Evolutionary conservation across 2,113 vertebrate species (phyloP).

Genomic region (Heliornis fulica): DNA sequence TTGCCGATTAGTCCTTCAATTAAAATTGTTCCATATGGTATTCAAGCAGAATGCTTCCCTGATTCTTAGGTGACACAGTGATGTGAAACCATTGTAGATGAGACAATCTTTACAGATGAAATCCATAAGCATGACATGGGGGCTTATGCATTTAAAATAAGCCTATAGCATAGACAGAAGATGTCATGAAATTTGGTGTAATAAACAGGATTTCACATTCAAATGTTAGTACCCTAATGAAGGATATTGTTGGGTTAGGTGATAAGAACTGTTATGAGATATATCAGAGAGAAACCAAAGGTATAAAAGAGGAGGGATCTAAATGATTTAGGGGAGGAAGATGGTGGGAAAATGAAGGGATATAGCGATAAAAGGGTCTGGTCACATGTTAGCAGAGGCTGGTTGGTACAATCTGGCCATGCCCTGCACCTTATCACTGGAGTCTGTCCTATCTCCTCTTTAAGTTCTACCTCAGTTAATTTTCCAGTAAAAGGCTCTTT

Average conservation of each 20-base stretch:
- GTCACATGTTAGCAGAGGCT: fast-evolving
- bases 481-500: neutral
- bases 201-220: neutral
- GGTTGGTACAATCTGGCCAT: neutral
- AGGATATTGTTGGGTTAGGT: neutral
- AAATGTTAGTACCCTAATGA: neutral
- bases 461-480: neutral
- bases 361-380: neutral
- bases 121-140: neutral
- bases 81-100: neutral
- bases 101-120: neutral
- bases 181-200: neutral
- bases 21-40: neutral
- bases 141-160: neutral
- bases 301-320: neutral
- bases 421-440: neutral
- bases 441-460: neutral
- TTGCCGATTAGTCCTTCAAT: neutral
- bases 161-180: neutral
- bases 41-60: neutral
- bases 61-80: neutral
- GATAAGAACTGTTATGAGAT: neutral
- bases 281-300: neutral
- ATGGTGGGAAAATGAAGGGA: neutral
- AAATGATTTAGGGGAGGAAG: neutral